phyloP scores from a whole-genome alignment of 2,113 vertebrate genomes.

The Alces alces region DNA sequence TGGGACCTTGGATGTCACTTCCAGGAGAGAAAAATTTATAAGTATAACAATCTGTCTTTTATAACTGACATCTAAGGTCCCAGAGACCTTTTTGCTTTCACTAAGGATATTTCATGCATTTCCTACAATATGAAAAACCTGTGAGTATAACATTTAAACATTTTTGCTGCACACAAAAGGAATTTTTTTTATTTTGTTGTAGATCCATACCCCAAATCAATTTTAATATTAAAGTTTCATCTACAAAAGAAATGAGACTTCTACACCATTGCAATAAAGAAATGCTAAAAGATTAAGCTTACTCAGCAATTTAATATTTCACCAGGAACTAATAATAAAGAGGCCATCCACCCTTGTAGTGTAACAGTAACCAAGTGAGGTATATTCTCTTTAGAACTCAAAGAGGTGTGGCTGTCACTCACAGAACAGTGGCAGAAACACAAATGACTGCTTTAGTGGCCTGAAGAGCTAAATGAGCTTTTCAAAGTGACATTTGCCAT shows the following conservation, averaged over 20 bases:
- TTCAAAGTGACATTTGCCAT: conserved; percentile 13
- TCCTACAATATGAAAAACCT: conserved; percentile 41
- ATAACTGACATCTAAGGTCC: conserved; percentile 75
- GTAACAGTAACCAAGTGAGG: background rate
- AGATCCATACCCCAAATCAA: background rate
- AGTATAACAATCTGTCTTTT: conserved; percentile 76
- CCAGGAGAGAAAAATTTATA: conserved; percentile 74
- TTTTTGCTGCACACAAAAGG: background rate
- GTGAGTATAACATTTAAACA: background rate
- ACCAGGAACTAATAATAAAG: background rate
- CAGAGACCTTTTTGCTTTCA: conserved; percentile 64
- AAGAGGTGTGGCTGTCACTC: background rate
- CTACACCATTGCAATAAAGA: background rate
- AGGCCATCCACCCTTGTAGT: background rate
- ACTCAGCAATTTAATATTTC: background rate
- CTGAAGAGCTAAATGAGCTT: background rate
- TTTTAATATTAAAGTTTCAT: conserved; percentile 31
- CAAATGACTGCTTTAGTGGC: background rate
- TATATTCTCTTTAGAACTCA: background rate
- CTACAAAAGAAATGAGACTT: conserved; percentile 3
- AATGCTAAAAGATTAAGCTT: background rate
- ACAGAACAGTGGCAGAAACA: background rate
- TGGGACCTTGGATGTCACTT: conserved; percentile 75
- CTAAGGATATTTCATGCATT: conserved; percentile 72
- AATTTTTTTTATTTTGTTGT: background rate